phyloP scores from a whole-genome alignment of 2,113 vertebrate genomes.

The Mastomys coucha region DNA sequence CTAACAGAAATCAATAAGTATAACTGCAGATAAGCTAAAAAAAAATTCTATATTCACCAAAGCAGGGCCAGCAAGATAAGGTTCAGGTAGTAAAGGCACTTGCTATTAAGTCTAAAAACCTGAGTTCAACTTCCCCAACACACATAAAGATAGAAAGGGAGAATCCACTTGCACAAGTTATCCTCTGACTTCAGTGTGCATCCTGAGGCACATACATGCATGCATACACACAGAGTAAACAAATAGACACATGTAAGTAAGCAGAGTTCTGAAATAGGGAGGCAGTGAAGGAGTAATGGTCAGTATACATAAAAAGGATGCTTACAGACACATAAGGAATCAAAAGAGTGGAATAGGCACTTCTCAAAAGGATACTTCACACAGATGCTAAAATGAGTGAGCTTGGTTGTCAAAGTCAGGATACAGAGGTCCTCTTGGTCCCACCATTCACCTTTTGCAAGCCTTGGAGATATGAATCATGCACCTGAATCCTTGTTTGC shows the following conservation, averaged over 20 bases:
- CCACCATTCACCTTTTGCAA: neutral
- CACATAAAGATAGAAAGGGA: neutral
- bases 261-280: neutral
- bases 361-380: neutral
- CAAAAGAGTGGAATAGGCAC: neutral
- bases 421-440: neutral
- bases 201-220: neutral
- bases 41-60: neutral
- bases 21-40: neutral
- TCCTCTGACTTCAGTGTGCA: neutral
- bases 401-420: neutral
- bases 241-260: neutral
- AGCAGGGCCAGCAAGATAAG: neutral
- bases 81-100: neutral
- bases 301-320: neutral
- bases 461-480: neutral
- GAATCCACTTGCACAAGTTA: neutral
- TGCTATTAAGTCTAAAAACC: neutral
- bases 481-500: neutral
- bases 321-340: neutral
- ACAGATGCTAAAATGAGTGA: neutral
- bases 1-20: neutral
- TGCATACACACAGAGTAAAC: neutral
- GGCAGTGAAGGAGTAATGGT: neutral
- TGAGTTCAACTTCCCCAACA: neutral